These are phyloP conservation scores for Danionella cerebrum DNA, from an alignment of 2,113 vertebrate species.

Conservation along the genomic window DNA sequence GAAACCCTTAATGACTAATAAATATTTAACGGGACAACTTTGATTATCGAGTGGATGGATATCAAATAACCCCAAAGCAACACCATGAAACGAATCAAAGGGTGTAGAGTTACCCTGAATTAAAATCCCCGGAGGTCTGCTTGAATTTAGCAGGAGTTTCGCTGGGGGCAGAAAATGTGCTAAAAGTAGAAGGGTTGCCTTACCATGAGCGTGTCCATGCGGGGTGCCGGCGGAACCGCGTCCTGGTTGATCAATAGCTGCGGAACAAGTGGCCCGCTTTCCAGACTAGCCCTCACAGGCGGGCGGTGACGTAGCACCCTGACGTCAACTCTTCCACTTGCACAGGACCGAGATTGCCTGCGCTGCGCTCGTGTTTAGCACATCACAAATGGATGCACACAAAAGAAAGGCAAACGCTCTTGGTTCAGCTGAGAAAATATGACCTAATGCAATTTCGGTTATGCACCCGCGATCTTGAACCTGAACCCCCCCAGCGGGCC, in stretches of 20 bases:
- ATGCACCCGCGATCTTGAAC: neutral
- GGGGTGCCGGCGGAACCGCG: constrained; percentile 34
- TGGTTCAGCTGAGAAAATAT: neutral
- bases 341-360: neutral
- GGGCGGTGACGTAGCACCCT: constrained; percentile 30
- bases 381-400: neutral
- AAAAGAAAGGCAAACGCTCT: neutral
- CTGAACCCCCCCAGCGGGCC: neutral
- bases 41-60: too few species aligned
- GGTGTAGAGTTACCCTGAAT: constrained; percentile 35
- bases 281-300: constrained; percentile 27
- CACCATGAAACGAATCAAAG: constrained; percentile 32
- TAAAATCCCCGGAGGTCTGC: constrained; percentile 7
- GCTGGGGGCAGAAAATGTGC: neutral
- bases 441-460: neutral
- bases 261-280: constrained; percentile 42
- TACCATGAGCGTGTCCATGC: constrained; percentile 61
- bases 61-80: too few species aligned
- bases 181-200: constrained; percentile 29
- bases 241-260: constrained; percentile 38
- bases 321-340: constrained; percentile 29
- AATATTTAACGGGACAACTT: too few species aligned
- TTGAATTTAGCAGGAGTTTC: neutral
- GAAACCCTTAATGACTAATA: too few species aligned
- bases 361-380: neutral